These are phyloP conservation scores for Aleiodes leptofemur DNA, from an alignment of 2,888 invertebrate genomes.

Conservation along the genomic window DNA sequence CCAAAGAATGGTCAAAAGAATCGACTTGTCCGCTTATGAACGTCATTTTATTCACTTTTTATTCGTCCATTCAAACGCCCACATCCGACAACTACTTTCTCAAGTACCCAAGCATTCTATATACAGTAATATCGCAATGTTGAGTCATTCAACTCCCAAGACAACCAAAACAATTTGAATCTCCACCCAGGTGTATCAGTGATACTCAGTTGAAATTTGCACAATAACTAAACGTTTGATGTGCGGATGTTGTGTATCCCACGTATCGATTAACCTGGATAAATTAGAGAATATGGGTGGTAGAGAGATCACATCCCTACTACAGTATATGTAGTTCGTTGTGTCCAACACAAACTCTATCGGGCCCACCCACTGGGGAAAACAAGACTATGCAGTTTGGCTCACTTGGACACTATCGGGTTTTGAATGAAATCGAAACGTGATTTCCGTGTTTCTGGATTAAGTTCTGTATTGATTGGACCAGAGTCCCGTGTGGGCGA, in stretches of 20 bases:
- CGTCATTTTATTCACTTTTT: no score
- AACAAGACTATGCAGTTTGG: slow-evolving; percentile 18
- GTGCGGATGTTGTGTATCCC: background rate
- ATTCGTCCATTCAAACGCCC: no score
- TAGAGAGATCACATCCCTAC: slow-evolving; percentile 14
- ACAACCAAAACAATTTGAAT: slow-evolving; percentile 37
- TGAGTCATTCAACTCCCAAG: slow-evolving; percentile 30
- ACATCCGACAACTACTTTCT: no score
- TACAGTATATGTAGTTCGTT: slow-evolving; percentile 11
- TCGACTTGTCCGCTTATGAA: no score
- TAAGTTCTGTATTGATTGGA: slow-evolving; percentile 16
- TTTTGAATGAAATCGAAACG: slow-evolving; percentile 35
- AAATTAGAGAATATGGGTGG: slow-evolving; percentile 61
- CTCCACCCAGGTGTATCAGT: slow-evolving; percentile 46
- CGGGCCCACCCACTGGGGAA: slow-evolving; percentile 21
- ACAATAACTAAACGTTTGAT: slow-evolving; percentile 16
- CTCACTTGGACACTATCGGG: slow-evolving; percentile 28
- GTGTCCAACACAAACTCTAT: slow-evolving; percentile 15
- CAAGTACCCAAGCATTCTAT: no score
- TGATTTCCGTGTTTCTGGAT: slow-evolving; percentile 31
- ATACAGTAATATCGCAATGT: background rate
- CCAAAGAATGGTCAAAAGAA: no score
- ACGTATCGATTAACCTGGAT: slow-evolving; percentile 44
- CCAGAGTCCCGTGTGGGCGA: background rate
- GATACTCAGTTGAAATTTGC: background rate